Evolutionary conservation across 53 echinoderm and acorn worm genomes (phyloP).

Genomic region (Patiria pectinifera): DNA sequence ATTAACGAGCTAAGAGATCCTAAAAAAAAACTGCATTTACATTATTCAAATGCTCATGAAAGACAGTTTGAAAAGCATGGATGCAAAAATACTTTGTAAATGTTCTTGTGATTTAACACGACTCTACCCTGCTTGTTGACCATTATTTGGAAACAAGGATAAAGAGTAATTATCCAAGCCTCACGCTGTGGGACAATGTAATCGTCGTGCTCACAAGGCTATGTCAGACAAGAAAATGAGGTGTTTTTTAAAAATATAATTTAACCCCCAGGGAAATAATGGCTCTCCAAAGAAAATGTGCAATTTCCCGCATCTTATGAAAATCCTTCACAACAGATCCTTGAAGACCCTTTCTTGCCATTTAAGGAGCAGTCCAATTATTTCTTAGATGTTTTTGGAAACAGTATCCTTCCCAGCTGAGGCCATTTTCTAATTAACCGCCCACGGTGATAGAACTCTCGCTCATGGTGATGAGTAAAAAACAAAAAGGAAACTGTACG

Average conservation of each 20-base stretch:
- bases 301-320: background rate
- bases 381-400: background rate
- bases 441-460: background rate
- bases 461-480: background rate
- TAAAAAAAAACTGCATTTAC: no score
- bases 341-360: background rate
- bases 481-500: background rate
- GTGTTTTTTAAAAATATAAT: background rate
- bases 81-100: no score
- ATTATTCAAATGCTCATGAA: no score
- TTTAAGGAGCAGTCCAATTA: background rate
- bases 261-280: background rate
- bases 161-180: background rate
- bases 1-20: no score
- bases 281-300: background rate
- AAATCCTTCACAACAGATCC: background rate
- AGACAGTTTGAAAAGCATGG: no score
- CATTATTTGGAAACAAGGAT: background rate
- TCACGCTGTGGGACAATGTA: background rate
- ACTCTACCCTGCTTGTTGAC: background rate
- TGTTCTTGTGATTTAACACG: background rate
- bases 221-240: background rate
- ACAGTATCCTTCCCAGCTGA: background rate
- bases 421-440: background rate
- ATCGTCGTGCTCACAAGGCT: background rate